Conservation (phyloP, 2,797 vertebrate species). For the Fratercula arctica region DNA sequence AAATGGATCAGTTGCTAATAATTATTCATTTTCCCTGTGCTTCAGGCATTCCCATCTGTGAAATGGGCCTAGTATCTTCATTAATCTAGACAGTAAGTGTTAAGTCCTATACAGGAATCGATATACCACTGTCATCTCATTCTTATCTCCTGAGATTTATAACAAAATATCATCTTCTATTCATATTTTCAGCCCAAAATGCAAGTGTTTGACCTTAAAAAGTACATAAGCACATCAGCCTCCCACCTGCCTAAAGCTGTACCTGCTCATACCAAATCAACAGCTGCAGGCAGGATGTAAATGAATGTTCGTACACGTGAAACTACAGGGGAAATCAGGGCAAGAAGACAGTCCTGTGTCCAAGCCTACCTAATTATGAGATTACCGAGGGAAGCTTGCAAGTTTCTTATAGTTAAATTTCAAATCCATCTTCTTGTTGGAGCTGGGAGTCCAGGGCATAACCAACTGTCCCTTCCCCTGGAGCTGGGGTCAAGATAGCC, state of each 20-base stretch:
- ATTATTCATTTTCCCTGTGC: neutral
- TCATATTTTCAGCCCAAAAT: neutral
- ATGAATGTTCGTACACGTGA: neutral
- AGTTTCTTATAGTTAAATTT: neutral
- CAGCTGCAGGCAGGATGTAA: neutral
- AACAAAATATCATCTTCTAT: neutral
- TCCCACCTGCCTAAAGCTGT: neutral
- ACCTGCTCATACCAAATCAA: neutral
- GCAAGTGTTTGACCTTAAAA: neutral
- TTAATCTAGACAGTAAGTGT: neutral
- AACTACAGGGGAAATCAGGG: neutral
- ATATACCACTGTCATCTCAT: neutral
- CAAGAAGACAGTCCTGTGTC: neutral
- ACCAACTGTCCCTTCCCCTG: neutral
- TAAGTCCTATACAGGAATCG: neutral
- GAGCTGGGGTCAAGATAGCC: neutral
- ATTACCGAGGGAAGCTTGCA: neutral
- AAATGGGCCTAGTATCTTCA: neutral
- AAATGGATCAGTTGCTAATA: neutral
- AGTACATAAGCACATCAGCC: neutral
- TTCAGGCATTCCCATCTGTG: constrained; percentile 2
- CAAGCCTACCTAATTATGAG: neutral
- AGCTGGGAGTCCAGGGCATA: neutral
- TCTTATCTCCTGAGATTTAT: neutral
- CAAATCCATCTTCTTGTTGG: neutral